Evolutionary conservation across 2,113 vertebrate species (phyloP).

Genomic region (Menidia beryllina): DNA sequence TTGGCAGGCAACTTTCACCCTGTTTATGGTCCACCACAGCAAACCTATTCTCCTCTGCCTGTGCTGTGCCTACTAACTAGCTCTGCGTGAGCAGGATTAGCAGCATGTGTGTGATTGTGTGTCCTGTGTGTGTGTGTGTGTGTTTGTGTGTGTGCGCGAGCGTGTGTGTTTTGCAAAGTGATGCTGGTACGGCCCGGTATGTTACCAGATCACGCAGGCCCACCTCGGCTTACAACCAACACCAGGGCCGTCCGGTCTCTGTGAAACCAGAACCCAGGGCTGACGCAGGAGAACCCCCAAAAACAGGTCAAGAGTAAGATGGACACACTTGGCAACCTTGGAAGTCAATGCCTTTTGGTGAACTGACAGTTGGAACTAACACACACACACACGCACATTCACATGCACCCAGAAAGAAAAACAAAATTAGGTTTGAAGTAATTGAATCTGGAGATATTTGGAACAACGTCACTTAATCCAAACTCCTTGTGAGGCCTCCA

Average conservation of each 20-base stretch:
- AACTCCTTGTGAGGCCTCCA: constrained; percentile 16
- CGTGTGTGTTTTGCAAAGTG: constrained; percentile 50
- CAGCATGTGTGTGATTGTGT: constrained; percentile 12
- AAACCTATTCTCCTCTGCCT: constrained; percentile 53
- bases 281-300: constrained; percentile 59
- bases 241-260: constrained; percentile 39
- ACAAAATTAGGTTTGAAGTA: neutral
- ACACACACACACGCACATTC: too few relatives aligned
- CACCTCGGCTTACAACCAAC: constrained; percentile 72
- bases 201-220: constrained; percentile 70
- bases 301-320: constrained; percentile 17
- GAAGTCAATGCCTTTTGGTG: constrained; percentile 2
- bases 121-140: constrained; percentile 7
- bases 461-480: neutral
- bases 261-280: constrained; percentile 70
- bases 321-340: constrained; percentile 5
- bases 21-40: constrained; percentile 51
- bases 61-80: constrained; percentile 52
- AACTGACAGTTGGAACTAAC: constrained; percentile 3
- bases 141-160: constrained; percentile 27
- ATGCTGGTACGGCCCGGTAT: constrained; percentile 52
- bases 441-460: neutral
- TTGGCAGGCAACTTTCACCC: constrained; percentile 49
- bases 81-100: constrained; percentile 44
- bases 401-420: neutral